Base-by-base conservation (phyloP, 2,888 invertebrate species). In the Polymixis lichenea region DNA sequence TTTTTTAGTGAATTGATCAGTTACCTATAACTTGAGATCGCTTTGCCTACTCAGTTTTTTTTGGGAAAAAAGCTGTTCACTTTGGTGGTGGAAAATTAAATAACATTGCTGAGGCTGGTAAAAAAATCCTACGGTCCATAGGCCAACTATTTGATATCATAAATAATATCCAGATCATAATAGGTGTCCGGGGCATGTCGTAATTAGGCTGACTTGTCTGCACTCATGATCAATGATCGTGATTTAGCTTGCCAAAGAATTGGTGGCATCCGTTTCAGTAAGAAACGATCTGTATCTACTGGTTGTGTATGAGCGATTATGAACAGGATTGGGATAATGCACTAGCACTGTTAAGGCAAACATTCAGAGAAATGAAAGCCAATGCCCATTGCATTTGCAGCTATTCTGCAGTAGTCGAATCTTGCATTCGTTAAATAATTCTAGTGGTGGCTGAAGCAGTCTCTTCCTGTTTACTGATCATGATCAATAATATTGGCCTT, bases 1-100 rank as follows among this genome's bases (percentile, higher is more conserved):
- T 49, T n/a, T 58, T 56, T 71, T 67, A 38, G 60, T 71, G 46
- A 86, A 79, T 70, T 74, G 65, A 43, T 67, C 56, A 55, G 66
- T 72, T 64, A 73, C n/a, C 8, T 43, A 65, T 32, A 72, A 38
- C 32, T 69, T 55, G 13, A 69, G 28, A 25, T 56, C 46, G 32
- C 13, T 60, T 55, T 55, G 19, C 55, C 15, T 22, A 67, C 7
- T 32, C 58, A 17, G 15, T 4, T 43, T 32, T 32, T 60, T 49
- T 62, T 43, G 7, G 15, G 6, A 19, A 22, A 7, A 19, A 13
- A 5, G n/a, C 2, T 15, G 28, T 19, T 79, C 17, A 17, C 22
- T 25, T 32, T 7, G 9, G 1, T 22, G 13, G 43, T 11, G 3
- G 19, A 51, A 77, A 60, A 61, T 19, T 19, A 28, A 25, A 9